Conservation (phyloP, 2,797 vertebrate species). For the Tauraco hartlaubi region DNA sequence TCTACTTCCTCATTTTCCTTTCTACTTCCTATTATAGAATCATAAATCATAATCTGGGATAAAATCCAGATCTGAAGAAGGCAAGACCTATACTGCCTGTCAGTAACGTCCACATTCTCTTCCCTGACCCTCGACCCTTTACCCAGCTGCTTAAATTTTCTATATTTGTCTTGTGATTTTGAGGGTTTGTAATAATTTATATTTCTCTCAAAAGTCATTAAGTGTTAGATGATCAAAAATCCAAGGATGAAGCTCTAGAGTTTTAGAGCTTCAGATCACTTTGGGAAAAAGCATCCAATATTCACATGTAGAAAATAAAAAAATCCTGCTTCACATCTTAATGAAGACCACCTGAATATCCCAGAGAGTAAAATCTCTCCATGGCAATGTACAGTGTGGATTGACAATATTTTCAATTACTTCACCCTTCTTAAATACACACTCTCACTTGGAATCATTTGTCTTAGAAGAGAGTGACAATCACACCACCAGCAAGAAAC, state of each 20-base stretch:
- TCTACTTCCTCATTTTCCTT: too few relatives aligned
- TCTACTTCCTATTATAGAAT: too few relatives aligned
- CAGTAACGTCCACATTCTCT: not conserved
- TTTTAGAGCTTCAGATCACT: not conserved
- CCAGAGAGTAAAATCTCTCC: not conserved
- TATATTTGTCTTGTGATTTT: not conserved
- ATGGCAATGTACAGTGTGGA: not conserved
- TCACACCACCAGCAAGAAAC: not conserved
- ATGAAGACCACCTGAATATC: not conserved
- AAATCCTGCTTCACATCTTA: not conserved
- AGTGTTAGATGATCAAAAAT: not conserved
- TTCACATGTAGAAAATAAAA: not conserved
- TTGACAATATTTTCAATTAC: not conserved
- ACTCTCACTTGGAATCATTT: not conserved
- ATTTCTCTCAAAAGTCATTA: not conserved
- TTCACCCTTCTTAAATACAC: not conserved
- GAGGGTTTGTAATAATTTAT: not conserved
- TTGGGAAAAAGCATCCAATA: not conserved
- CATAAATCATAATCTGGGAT: too few relatives aligned
- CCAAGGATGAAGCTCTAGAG: not conserved
- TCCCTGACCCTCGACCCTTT: not conserved
- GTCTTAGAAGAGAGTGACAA: not conserved
- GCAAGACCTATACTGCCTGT: not conserved
- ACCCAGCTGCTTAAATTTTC: not conserved
- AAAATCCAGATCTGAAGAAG: not conserved